Conservation (phyloP, 2,888 invertebrate genomes). For the Sminthurides aquaticus region DNA sequence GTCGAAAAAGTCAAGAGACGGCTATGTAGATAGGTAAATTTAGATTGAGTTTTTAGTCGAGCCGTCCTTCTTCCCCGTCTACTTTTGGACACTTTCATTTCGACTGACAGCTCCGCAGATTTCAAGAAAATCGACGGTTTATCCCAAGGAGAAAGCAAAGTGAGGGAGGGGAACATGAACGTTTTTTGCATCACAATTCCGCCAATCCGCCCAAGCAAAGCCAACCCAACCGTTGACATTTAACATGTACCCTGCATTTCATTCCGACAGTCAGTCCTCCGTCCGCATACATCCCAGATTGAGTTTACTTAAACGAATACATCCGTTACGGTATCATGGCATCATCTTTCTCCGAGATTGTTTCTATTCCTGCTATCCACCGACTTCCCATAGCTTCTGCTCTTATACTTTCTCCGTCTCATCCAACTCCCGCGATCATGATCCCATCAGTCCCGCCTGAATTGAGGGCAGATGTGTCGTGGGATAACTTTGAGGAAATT, state of each 20-base stretch:
- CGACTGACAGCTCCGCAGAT: constrained; percentile 16
- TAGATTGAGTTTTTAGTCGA: constrained; percentile 17
- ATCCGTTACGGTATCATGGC: too few species aligned
- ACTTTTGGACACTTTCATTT: constrained; percentile 9
- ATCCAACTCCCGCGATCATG: neutral
- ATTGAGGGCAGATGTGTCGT: neutral
- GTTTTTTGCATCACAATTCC: too few species aligned
- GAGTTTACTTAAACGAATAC: too few species aligned
- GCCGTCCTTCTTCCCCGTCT: neutral
- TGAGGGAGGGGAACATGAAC: too few species aligned
- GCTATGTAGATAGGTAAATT: constrained; percentile 20
- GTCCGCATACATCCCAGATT: too few species aligned
- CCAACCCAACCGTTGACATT: neutral
- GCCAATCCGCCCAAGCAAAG: too few species aligned
- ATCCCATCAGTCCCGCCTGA: neutral
- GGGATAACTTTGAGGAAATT: too few species aligned
- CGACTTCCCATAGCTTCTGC: too few species aligned
- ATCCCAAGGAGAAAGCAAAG: too few species aligned
- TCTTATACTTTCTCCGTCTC: too few species aligned
- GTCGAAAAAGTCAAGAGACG: constrained; percentile 18
- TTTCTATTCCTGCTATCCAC: too few species aligned
- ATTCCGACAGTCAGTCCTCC: neutral
- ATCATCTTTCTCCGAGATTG: neutral
- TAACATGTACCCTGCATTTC: neutral
- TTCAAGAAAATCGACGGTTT: constrained; percentile 18